Conservation (phyloP, 2,797 vertebrate species). For the Malacoctenus gilli region DNA sequence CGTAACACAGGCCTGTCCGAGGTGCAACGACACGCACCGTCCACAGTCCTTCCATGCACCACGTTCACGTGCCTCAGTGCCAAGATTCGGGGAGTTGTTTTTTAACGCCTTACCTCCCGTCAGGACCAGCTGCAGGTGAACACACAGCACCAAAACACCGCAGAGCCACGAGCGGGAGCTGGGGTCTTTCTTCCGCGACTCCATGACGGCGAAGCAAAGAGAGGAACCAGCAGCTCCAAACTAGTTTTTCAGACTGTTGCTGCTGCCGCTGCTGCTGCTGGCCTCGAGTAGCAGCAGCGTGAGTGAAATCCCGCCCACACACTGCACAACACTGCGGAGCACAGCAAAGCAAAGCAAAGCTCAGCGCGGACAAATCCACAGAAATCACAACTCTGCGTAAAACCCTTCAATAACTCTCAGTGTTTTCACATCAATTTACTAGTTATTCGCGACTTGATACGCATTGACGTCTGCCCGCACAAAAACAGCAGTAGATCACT, state of each 20-base stretch:
- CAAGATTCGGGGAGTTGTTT: background rate
- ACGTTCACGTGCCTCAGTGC: background rate
- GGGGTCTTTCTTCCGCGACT: constrained; percentile 22
- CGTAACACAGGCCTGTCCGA: constrained; percentile 27
- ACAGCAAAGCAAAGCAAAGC: too few species aligned
- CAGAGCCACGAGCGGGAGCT: constrained; percentile 18
- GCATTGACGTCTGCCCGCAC: too few species aligned
- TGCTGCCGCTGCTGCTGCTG: too few species aligned
- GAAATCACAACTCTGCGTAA: too few species aligned
- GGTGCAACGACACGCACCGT: background rate
- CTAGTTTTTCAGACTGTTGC: constrained; percentile 31
- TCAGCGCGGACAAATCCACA: too few species aligned
- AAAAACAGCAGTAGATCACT: too few species aligned
- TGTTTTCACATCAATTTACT: too few species aligned
- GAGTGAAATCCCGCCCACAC: constrained; percentile 52
- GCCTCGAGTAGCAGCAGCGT: constrained; percentile 6
- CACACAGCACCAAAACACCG: constrained; percentile 34
- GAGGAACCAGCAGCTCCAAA: background rate
- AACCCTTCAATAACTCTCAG: too few species aligned
- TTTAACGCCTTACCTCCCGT: constrained; percentile 66
- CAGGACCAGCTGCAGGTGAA: constrained; percentile 18
- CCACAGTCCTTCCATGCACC: background rate
- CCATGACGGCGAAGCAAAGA: constrained; percentile 66
- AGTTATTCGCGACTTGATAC: too few species aligned
- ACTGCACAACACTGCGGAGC: too few species aligned